Base-by-base conservation (phyloP, 2,888 invertebrate genomes). In the Oscheius sp. region DNA sequence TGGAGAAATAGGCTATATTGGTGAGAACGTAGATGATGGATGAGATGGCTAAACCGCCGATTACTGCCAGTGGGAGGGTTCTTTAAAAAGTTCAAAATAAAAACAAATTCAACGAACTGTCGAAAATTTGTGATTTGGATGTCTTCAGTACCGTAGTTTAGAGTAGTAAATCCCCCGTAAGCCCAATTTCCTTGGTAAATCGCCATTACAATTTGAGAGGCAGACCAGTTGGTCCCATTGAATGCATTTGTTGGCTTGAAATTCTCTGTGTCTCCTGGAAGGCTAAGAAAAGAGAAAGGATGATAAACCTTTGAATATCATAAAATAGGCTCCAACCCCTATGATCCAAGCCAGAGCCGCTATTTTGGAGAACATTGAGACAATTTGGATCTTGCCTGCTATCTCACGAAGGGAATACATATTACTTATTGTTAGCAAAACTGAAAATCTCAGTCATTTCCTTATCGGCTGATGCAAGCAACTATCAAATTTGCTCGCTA, bases 131-230 rank as follows among this genome's bases (percentile, higher is more conserved):
- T 66, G 23, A 74, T 72, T 20, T 78, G 64, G 34, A 78, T 73
- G 27, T 78, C 78, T 37, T 78, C 78, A 0, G 78, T 71, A n/a
- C 78, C 78, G 48, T 73, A 78, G 63, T 78, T 78, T 25, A 78
- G 53, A 20, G 78, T 78, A 0, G 74, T 73, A 29, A 73, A 78
- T 15, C 78, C 78, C 20, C 74, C 78, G 48, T 72, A 78, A 12
- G 78, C 78, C 78, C 78, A 78, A 50, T 73, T 78, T 5, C 78
- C 78, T 48, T 72, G 73, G 66, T 78, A 78, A 63, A 78, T 74
- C 0, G 75, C 75, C 17, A 77, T 29, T 1, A 73, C 74, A 45
- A 77, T 73, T 4, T 75, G 70, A 15, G 72, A 68, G 0, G 75
- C 65, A 17, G 68, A 72, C 57, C 63, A 75, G 25, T 73, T 53